Evolutionary conservation across 2,888 invertebrate species (phyloP).

Genomic region (Gnatocerus cornutus): DNA sequence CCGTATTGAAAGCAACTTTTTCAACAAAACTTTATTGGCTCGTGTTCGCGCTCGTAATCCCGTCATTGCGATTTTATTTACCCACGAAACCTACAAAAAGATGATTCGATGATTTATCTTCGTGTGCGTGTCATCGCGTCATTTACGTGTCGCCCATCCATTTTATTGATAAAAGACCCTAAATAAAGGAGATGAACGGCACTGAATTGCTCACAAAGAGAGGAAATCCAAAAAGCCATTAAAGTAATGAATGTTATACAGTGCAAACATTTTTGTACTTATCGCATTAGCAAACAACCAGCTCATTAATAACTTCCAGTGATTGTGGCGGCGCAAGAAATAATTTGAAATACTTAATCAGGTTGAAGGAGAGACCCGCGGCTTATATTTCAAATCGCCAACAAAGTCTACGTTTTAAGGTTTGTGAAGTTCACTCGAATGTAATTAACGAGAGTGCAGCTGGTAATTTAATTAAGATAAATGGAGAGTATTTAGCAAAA

Average conservation of each 20-base stretch:
- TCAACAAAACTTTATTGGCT: slow-evolving; percentile 5
- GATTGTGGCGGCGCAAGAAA: not conserved
- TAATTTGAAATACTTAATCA: slow-evolving; percentile 8
- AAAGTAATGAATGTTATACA: slow-evolving; percentile 11
- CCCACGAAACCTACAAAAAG: slow-evolving; percentile 15
- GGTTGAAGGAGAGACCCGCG: not conserved
- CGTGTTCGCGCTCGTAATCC: slow-evolving; percentile 3
- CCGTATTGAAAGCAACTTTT: slow-evolving; percentile 22
- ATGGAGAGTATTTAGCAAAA: slow-evolving; percentile 4
- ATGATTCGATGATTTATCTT: slow-evolving; percentile 15
- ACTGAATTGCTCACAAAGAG: not conserved
- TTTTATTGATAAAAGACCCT: slow-evolving; percentile 8
- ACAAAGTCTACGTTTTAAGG: not conserved
- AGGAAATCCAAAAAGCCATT: slow-evolving; percentile 9
- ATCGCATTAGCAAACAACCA: slow-evolving; percentile 1
- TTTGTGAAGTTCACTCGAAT: slow-evolving; percentile 1
- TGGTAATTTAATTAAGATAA: slow-evolving; percentile 6
- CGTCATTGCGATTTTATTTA: slow-evolving; percentile 9
- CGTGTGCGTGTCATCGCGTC: slow-evolving; percentile 7
- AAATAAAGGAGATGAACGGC: slow-evolving; percentile 13
- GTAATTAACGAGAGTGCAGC: slow-evolving; percentile 8
- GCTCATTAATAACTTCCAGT: slow-evolving; percentile 9
- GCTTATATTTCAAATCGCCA: not conserved
- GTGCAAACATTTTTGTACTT: slow-evolving; percentile 8
- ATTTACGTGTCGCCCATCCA: slow-evolving; percentile 11